phyloP scores from a whole-genome alignment of 2,113 vertebrate genomes.

The Onychostoma macrolepis region DNA sequence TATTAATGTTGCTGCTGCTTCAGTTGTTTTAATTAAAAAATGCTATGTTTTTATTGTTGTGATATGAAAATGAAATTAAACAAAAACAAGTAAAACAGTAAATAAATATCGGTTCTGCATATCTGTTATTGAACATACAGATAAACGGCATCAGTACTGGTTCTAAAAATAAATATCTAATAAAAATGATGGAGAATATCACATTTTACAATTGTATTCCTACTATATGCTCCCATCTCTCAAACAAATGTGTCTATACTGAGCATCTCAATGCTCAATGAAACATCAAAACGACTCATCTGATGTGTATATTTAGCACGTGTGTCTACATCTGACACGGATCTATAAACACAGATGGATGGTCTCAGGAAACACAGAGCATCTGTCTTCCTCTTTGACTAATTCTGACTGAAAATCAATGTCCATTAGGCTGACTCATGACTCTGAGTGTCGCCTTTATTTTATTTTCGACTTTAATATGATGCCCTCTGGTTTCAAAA shows the following conservation, averaged over 20 bases:
- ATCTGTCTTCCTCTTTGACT: conserved; percentile 54
- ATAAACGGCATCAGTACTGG: not conserved
- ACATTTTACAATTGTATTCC: not conserved
- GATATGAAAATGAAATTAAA: not conserved
- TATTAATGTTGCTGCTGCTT: not conserved
- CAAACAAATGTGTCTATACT: not conserved
- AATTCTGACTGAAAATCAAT: conserved; percentile 68
- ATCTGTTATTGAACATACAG: not conserved
- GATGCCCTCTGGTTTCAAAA: conserved; percentile 35
- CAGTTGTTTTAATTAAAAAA: not conserved
- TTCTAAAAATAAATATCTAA: not conserved
- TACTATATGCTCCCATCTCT: not conserved
- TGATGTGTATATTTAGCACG: not conserved
- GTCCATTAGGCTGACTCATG: conserved; percentile 66
- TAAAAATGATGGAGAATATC: not conserved
- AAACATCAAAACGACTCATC: not conserved
- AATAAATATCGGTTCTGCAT: not conserved
- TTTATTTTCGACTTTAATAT: conserved; percentile 56
- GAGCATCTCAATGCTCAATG: not conserved
- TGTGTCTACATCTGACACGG: not conserved
- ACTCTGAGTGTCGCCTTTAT: conserved; percentile 56
- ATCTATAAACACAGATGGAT: conserved; percentile 6
- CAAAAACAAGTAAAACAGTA: not conserved
- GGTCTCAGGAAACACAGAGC: not conserved
- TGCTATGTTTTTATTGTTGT: not conserved